Evolutionary conservation across 2,113 vertebrate genomes (phyloP).

Genomic region (Ciconia maguari): DNA sequence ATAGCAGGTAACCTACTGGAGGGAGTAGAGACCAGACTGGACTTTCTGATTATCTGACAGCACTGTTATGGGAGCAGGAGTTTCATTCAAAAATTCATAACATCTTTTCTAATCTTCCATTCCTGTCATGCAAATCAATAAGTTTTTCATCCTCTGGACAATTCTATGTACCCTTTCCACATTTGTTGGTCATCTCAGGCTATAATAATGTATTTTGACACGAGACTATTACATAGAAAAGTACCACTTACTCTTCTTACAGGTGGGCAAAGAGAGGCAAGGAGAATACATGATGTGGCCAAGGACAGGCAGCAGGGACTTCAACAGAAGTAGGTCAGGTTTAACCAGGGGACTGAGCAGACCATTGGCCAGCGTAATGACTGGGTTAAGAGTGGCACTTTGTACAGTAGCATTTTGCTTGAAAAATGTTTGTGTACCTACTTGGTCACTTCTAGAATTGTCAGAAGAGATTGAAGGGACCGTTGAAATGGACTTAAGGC

Average conservation of each 20-base stretch:
- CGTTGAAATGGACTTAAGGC: not conserved
- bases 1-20: not conserved
- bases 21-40: not conserved
- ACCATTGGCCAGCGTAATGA: not conserved
- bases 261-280: not conserved
- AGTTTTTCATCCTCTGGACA: not conserved
- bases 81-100: not conserved
- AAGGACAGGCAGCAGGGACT: not conserved
- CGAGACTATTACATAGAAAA: not conserved
- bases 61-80: not conserved
- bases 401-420: not conserved
- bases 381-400: not conserved
- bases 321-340: not conserved
- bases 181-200: not conserved
- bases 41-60: not conserved
- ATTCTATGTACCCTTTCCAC: not conserved
- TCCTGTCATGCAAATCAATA: not conserved
- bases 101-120: not conserved
- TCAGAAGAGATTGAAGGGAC: not conserved
- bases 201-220: not conserved
- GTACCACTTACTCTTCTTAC: not conserved
- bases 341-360: not conserved
- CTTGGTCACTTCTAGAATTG: not conserved
- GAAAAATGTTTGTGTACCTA: not conserved
- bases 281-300: accelerated